Evolutionary conservation across 2,797 vertebrate species (phyloP), one percentile per base, ranked within the genome.

Genomic region (Falco berigora): DNA sequence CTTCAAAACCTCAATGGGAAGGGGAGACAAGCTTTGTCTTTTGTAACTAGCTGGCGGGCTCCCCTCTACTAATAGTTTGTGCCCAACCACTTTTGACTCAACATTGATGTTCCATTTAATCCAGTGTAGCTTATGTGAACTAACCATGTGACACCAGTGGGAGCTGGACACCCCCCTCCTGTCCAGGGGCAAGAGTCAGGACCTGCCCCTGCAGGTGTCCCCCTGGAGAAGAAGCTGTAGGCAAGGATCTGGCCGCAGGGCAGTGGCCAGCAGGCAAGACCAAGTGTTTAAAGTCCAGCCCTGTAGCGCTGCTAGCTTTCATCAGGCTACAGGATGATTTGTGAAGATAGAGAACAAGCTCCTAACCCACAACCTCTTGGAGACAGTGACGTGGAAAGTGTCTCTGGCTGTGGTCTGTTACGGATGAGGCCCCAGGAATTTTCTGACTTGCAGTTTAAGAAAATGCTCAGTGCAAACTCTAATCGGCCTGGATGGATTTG

Each of bases 91-190:
- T 47, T 80, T 56, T 63, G 5, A 7, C 38, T 78, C 38, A 28
- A 12, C 9, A 2, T 19, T 8, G 44, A 15, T 50, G 10, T 23
- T 56, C 22, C 0, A 0, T 53, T 88, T 62, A 50, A 15, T 40
- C 15, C 4, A n/a, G 7, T 8, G 20, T 5, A 3, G 1, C 11
- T 47, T 42, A 34, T 71, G 17, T 71, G 69, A 27, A 30, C 12
- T 3, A 24, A 25, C 13, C 0, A 0, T 4, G 14, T 55, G 42
- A 32, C 19, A 42, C 42, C 0, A 3, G n/a, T 30, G 63, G 34
- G 42, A 12, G 21, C 14, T 27, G 38, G 47, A 16, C 30, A 24
- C 12, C 10, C 4, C 5, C 11, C 4, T 46, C 8, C 47, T 22
- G 14, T 52, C 14, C 28, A 8, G 40, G 12, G 42, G 24, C 14